Evolutionary conservation across 2,888 invertebrate genomes (phyloP), one percentile per base, ranked within the genome.

Genomic region (Taenaris catops): DNA sequence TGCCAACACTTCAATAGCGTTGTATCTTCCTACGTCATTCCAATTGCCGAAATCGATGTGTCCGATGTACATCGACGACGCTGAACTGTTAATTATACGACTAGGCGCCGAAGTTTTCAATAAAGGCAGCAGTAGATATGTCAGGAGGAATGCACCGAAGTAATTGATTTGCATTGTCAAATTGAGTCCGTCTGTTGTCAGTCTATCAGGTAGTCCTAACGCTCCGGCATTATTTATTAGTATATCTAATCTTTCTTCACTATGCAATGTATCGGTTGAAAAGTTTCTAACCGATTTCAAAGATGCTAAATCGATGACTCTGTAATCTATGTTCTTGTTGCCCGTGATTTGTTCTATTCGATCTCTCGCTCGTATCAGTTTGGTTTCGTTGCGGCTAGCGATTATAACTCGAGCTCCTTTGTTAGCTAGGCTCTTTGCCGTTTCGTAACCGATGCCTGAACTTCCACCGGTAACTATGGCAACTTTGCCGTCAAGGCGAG

Each of bases 121-220:
- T 48, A 80, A 46, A 39, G 83, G 83, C 45, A 83, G 60, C 37
- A 94, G 73, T 39, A 94, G 76, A 63, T 90, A 91, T 0, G 93
- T 93, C 18, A 94, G 79, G 20, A 94, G 71, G 59, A 94, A 94
- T 0, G 90, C 89, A 4, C 92, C 93, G 53, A 93, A 91, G 58
- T 92, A 90, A 60, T 94, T 94, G 27, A 91, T 88, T 57, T 92
- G 92, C 89, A 92, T 91, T 1, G 89, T 89, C 1, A 87, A 60
- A 46, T 92, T 91, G 12, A 93, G 66, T 1, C 91, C 91, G 47
- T 93, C 92, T 48, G 88, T 83, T 0, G 92, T 91, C 7, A 83
- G 58, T 32, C 57, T 72, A 34, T 81, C 75, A 0, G 78, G 71
- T 0, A 79, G 48, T 0, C 66, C 80, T 1, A 74, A 53, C 0